phyloP scores from a whole-genome alignment of 2,797 vertebrate species.

The Girardinus metallicus region DNA sequence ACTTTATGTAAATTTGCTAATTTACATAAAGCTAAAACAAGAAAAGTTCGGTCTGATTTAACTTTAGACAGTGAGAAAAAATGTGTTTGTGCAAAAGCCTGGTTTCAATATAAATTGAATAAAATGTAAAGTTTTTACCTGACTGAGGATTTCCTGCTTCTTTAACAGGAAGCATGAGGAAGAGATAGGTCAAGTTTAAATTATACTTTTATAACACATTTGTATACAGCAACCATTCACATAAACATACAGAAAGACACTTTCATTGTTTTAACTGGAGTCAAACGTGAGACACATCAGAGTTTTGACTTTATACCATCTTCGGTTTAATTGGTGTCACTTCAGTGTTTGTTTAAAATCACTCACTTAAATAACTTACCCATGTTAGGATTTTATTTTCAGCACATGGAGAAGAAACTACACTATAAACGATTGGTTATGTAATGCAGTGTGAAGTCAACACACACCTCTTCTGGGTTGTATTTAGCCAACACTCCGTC shows the following conservation, averaged over 20 bases:
- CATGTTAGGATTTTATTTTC: background rate
- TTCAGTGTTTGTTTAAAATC: slow-evolving; percentile 9
- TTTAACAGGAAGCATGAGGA: slow-evolving; percentile 73
- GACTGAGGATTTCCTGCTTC: slow-evolving; percentile 93
- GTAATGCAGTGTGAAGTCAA: slow-evolving; percentile 46
- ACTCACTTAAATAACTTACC: slow-evolving; percentile 2
- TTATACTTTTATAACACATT: background rate
- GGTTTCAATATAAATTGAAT: background rate
- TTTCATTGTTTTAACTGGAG: background rate
- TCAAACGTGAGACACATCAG: background rate
- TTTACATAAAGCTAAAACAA: too few relatives aligned
- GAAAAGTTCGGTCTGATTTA: too few relatives aligned
- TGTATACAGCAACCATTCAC: background rate
- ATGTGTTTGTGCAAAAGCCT: too few relatives aligned
- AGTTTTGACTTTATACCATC: background rate
- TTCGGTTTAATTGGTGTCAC: background rate
- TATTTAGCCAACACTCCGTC: slow-evolving; percentile 93
- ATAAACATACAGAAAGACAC: background rate
- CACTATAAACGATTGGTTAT: slow-evolving; percentile 15
- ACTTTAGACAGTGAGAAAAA: too few relatives aligned
- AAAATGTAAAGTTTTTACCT: slow-evolving; percentile 80
- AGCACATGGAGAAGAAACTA: background rate
- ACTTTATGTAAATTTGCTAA: too few relatives aligned
- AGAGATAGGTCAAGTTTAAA: slow-evolving; percentile 5
- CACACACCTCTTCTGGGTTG: slow-evolving; percentile 94